Base-by-base conservation (phyloP, 2,888 invertebrate species). In the Cantharis rustica region DNA sequence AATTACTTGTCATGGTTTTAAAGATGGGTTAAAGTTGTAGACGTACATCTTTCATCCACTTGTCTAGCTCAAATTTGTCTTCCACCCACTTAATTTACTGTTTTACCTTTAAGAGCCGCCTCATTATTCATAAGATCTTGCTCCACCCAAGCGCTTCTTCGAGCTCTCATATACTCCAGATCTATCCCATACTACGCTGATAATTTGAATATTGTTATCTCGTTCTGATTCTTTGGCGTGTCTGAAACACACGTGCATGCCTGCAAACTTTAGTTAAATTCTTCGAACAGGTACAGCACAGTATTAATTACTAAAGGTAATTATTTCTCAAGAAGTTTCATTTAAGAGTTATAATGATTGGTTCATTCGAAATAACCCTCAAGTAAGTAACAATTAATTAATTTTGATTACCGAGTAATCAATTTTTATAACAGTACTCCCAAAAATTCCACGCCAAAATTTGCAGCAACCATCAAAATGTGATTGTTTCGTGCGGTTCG, bases 1-100 rank as follows among this genome's bases (percentile, higher is more conserved):
- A 73, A 76, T 68, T 71, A 68, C 72, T 20, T 73, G 73, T 76
- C 73, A 69, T 20, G 31, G 26, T 63, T 70, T 72, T 69, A 75
- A 78, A 81, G 81, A 81, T 80, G 79, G 80, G 81, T 81, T 81
- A 80, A 81, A 84, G 81, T 80, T 83, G 84, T 81, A 83, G 85
- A 85, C 84, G 83, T 82, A 80, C 83, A 84, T 85, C 85, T 85
- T 85, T 85, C 85, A 85, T 85, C 84, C 83, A 83, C 84, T 84
- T 84, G 85, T 85, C 85, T 81, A 81, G 77, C 79, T 83, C 84
- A 82, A 85, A 85, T 86, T 85, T 85, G 84, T 84, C 84, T 84
- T 84, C 84, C 85, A 84, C 84, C 84, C 85, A 84, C 85, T 86
- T 85, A 84, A 85, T 85, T 83, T 83, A 78, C 81, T 83, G 81